Conservation (phyloP, 2,888 invertebrate genomes). For the Toxonevra muliebris region DNA sequence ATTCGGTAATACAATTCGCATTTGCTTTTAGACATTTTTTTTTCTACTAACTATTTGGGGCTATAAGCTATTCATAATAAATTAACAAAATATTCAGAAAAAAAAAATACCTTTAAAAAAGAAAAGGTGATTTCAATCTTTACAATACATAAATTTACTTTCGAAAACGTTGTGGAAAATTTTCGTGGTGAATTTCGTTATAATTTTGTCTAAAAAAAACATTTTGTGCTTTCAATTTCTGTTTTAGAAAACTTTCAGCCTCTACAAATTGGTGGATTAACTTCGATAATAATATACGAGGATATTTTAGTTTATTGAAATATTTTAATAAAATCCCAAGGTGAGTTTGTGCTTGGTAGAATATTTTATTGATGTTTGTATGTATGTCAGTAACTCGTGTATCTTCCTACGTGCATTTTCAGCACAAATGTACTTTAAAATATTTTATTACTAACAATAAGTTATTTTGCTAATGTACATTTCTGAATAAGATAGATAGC, state of each 20-base stretch:
- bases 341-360: background rate
- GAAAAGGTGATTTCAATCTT: background rate
- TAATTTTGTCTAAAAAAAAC: background rate
- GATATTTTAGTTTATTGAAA: background rate
- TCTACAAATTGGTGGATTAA: constrained; percentile 6
- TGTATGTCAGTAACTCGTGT: background rate
- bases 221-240: constrained; percentile 14
- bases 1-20: too few relatives aligned
- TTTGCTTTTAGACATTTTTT: too few relatives aligned
- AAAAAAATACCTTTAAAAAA: background rate
- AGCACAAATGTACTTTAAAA: background rate
- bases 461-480: background rate
- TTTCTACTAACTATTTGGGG: too few relatives aligned
- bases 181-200: constrained; percentile 14
- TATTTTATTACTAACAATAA: background rate
- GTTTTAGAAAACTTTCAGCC: constrained; percentile 19
- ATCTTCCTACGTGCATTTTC: constrained; percentile 5
- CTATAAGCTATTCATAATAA: too few relatives aligned
- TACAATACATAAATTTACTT: too few relatives aligned
- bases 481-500: background rate
- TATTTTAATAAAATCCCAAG: background rate
- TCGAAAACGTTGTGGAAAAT: background rate
- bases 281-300: background rate
- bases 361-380: background rate
- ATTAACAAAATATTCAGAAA: background rate